Evolutionary conservation across 2,113 vertebrate species (phyloP).

Genomic region (Tor tambroides): DNA sequence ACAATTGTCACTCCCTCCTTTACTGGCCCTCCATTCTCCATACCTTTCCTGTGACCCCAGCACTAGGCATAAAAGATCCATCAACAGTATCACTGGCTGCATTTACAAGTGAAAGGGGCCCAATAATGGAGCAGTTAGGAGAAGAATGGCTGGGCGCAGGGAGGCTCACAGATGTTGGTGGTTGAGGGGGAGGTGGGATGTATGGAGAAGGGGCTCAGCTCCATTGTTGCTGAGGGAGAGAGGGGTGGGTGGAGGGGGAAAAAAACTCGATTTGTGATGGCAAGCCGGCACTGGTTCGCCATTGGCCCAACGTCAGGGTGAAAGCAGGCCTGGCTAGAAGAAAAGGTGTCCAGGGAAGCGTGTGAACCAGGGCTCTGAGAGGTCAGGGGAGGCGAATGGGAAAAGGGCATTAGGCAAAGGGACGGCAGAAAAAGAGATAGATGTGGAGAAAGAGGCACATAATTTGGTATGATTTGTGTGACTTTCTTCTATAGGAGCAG

Average conservation of each 20-base stretch:
- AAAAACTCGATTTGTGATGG: slow-evolving; percentile 78
- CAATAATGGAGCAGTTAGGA: slow-evolving; percentile 88
- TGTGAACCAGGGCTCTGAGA: slow-evolving; percentile 74
- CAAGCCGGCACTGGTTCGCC: slow-evolving; percentile 76
- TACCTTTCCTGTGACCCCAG: slow-evolving; percentile 64
- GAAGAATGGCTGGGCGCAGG: slow-evolving; percentile 83
- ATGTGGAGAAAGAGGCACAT: slow-evolving; percentile 20
- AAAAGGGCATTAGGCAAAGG: background rate
- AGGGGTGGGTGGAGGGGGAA: slow-evolving; percentile 1
- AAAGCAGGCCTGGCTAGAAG: slow-evolving; percentile 73
- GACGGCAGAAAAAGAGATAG: slow-evolving; percentile 7
- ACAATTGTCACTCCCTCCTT: slow-evolving; percentile 55
- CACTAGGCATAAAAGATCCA: slow-evolving; percentile 63
- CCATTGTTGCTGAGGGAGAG: slow-evolving; percentile 46
- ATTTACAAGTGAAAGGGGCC: slow-evolving; percentile 86
- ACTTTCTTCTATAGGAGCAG: background rate
- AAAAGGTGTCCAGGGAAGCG: slow-evolving; percentile 85
- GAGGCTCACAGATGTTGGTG: slow-evolving; percentile 92
- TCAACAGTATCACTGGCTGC: slow-evolving; percentile 66
- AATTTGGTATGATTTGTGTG: slow-evolving; percentile 51
- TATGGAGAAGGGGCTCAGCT: slow-evolving; percentile 66
- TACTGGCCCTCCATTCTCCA: slow-evolving; percentile 39
- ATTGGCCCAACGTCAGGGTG: slow-evolving; percentile 74
- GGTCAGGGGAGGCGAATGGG: slow-evolving; percentile 32
- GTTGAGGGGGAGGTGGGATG: slow-evolving; percentile 80